Evolutionary conservation across 2,113 vertebrate species (phyloP).

Genomic region (Gobiocypris rarus): DNA sequence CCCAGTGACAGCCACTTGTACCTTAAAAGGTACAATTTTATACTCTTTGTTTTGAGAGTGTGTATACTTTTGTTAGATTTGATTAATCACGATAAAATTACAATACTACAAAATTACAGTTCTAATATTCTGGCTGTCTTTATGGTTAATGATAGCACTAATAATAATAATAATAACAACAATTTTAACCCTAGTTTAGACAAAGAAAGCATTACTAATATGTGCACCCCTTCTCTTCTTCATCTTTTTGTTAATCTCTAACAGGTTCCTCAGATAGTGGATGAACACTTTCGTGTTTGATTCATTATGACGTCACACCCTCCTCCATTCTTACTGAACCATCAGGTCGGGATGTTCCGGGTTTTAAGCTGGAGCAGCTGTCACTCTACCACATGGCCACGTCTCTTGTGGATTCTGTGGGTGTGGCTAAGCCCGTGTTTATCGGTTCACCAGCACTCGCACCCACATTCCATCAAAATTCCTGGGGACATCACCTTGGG

Average conservation of each 20-base stretch:
- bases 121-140: too few species aligned
- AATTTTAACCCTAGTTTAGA: neutral
- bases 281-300: slow-evolving; percentile 60
- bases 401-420: slow-evolving; percentile 65
- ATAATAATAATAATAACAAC: too few species aligned
- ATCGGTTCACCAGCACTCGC: slow-evolving; percentile 70
- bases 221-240: neutral
- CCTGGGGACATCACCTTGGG: slow-evolving; percentile 87
- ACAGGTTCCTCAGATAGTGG: slow-evolving; percentile 64
- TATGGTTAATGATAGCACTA: too few species aligned
- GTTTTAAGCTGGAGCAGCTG: slow-evolving; percentile 44
- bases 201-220: neutral
- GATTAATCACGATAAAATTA: too few species aligned
- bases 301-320: slow-evolving; percentile 66
- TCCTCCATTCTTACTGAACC: neutral
- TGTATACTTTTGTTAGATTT: too few species aligned
- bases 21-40: too few species aligned
- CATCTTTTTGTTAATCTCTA: slow-evolving; percentile 19
- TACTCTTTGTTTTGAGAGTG: too few species aligned
- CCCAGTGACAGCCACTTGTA: too few species aligned
- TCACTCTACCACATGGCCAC: slow-evolving; percentile 49
- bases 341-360: slow-evolving; percentile 16
- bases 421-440: slow-evolving; percentile 54
- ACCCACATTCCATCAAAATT: slow-evolving; percentile 85
- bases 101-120: too few species aligned